Evolutionary conservation across 1,140 invertebrate species (phyloP).

Genomic region (Caenorhabditis remanei): DNA sequence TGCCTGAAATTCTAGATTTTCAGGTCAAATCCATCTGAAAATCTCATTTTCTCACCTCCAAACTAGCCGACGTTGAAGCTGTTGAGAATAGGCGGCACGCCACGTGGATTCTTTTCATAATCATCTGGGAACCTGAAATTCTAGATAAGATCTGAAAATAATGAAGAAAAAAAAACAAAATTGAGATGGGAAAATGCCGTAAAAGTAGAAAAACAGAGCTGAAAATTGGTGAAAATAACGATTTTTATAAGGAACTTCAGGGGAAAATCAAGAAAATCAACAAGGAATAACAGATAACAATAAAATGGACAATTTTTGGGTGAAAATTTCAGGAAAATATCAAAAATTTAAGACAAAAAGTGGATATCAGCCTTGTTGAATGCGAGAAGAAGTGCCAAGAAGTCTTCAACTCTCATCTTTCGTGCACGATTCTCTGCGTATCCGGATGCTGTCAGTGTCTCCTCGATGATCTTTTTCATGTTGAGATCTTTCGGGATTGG

Average conservation of each 20-base stretch:
- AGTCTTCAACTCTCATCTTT: slow-evolving; percentile 96
- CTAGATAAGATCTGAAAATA: neutral
- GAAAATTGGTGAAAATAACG: neutral
- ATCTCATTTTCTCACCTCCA: neutral
- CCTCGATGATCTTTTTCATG: slow-evolving; percentile 87
- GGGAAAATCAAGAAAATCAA: slow-evolving; percentile 51
- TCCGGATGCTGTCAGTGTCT: slow-evolving; percentile 82
- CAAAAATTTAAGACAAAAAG: slow-evolving; percentile 69
- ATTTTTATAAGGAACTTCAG: neutral
- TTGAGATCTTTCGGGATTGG: slow-evolving; percentile 86
- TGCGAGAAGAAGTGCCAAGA: slow-evolving; percentile 82
- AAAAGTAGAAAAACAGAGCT: neutral
- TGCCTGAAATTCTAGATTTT: too few relatives aligned
- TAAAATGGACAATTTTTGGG: slow-evolving; percentile 44
- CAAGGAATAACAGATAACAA: slow-evolving; percentile 40
- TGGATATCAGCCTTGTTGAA: slow-evolving; percentile 76
- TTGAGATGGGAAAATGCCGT: neutral
- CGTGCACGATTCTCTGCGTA: slow-evolving; percentile 88
- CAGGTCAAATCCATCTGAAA: too few relatives aligned
- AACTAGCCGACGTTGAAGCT: neutral
- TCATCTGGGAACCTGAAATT: neutral
- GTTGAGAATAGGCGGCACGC: slow-evolving; percentile 10
- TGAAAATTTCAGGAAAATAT: too few relatives aligned
- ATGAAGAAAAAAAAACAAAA: neutral
- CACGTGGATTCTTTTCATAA: neutral